These are phyloP conservation scores for Agrenia bidenticulata DNA, from an alignment of 2,888 invertebrate genomes.

Conservation along the genomic window DNA sequence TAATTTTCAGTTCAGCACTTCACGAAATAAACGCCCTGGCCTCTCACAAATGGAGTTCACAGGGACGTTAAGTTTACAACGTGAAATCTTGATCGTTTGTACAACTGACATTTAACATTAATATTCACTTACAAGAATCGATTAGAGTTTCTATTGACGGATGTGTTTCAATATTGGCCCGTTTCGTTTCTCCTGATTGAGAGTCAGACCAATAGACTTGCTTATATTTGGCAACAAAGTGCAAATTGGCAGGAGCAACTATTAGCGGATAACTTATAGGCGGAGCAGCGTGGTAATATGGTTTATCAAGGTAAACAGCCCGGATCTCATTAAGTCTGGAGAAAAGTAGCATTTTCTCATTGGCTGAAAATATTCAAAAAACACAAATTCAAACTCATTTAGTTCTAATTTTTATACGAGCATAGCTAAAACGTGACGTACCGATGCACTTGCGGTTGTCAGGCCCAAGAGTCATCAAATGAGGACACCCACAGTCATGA, in stretches of 20 bases:
- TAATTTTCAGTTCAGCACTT: too few species aligned
- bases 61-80: too few species aligned
- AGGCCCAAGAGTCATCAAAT: conserved; percentile 73
- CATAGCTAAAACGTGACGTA: conserved; percentile 55
- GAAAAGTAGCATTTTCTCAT: conserved; percentile 77
- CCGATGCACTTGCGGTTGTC: conserved; percentile 69
- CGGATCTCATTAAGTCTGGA: conserved; percentile 75
- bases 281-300: conserved; percentile 76
- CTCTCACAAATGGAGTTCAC: too few species aligned
- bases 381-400: conserved; percentile 2
- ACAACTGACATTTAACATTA: conserved; percentile 1
- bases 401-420: conserved; percentile 20
- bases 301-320: conserved; percentile 73
- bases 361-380: conserved; percentile 61
- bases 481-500: conserved; percentile 75
- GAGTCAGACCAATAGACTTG: conserved; percentile 48
- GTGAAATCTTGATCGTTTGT: too few species aligned
- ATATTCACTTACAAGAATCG: conserved; percentile 63
- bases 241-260: conserved; percentile 69
- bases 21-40: too few species aligned
- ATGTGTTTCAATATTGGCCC: conserved; percentile 65
- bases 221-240: conserved; percentile 64
- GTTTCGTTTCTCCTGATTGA: conserved; percentile 72
- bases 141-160: conserved; percentile 71
- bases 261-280: conserved; percentile 74